Conservation (phyloP, 2,888 invertebrate species). For the Drosophila heteroneura region DNA sequence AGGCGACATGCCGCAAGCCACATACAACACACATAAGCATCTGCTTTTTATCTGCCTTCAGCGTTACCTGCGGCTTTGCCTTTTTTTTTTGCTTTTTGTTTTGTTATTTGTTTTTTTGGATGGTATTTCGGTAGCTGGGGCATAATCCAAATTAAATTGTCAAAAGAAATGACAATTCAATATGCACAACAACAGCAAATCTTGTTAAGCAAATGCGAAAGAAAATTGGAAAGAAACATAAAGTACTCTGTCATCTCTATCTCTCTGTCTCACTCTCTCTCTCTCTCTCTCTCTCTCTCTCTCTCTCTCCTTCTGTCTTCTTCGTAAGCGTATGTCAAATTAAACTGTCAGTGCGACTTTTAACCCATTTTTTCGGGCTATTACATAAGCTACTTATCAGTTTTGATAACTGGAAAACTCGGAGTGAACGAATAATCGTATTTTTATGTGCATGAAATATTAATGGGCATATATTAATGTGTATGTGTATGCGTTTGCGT, state of each 20-base stretch:
- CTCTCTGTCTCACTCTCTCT: background rate
- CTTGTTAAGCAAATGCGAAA: conserved; percentile 72
- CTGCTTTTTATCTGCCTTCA: conserved; percentile 43
- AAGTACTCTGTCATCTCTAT: conserved; percentile 70
- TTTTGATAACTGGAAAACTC: conserved; percentile 69
- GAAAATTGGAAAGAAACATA: conserved; percentile 61
- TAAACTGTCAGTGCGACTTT: conserved; percentile 77
- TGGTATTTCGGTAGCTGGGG: conserved; percentile 65
- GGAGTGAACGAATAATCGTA: conserved; percentile 14
- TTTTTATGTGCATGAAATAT: conserved; percentile 54
- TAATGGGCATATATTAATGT: conserved; percentile 52
- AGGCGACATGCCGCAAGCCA: conserved; percentile 10
- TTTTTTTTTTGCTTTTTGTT: conserved; percentile 18
- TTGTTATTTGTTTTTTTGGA: conserved; percentile 18
- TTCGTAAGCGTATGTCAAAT: conserved; percentile 68
- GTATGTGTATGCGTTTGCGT: background rate
- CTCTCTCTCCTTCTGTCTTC: background rate
- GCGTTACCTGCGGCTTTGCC: background rate
- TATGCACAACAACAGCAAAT: conserved; percentile 65
- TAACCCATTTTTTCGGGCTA: conserved; percentile 71
- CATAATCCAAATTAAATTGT: conserved; percentile 81
- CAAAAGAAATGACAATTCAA: conserved; percentile 81
- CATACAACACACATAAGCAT: conserved; percentile 38
- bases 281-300: background rate
- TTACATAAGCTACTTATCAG: conserved; percentile 82